phyloP scores from a whole-genome alignment of 2,797 vertebrate genomes.

The Anisognathus igniventris region DNA sequence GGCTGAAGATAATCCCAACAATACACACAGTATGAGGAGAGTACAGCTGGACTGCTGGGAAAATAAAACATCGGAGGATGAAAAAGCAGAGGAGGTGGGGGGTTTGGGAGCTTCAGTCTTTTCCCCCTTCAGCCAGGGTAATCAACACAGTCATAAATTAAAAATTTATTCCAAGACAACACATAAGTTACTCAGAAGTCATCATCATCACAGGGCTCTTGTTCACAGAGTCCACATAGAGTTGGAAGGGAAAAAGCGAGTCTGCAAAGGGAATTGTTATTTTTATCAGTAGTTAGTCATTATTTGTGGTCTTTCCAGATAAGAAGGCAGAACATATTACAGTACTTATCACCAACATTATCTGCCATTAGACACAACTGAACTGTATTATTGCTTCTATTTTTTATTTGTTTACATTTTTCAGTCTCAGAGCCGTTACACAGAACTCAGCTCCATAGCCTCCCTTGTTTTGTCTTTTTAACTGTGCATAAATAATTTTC shows the following conservation, averaged over 20 bases:
- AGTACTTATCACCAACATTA: conserved; percentile 27
- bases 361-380: conserved; percentile 45
- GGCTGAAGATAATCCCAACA: conserved; percentile 44
- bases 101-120: background rate
- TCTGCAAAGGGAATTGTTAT: background rate
- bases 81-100: conserved; percentile 15
- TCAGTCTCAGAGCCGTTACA: background rate
- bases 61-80: conserved; percentile 48
- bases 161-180: conserved; percentile 37
- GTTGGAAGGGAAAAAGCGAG: background rate
- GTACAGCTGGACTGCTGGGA: conserved; percentile 35
- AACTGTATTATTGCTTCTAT: background rate
- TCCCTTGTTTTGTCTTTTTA: background rate
- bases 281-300: conserved; percentile 6
- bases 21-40: conserved; percentile 30
- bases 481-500: background rate
- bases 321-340: conserved; percentile 19
- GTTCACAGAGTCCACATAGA: background rate
- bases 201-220: background rate
- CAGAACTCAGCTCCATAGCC: background rate
- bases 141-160: conserved; percentile 47
- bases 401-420: conserved; percentile 49
- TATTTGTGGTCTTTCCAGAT: conserved; percentile 32
- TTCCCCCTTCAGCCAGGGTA: conserved; percentile 5
- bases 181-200: conserved; percentile 23